Evolutionary conservation across 1,140 invertebrate genomes (phyloP), one percentile per base, ranked within the genome.

Genomic region (Drosophila auraria): DNA sequence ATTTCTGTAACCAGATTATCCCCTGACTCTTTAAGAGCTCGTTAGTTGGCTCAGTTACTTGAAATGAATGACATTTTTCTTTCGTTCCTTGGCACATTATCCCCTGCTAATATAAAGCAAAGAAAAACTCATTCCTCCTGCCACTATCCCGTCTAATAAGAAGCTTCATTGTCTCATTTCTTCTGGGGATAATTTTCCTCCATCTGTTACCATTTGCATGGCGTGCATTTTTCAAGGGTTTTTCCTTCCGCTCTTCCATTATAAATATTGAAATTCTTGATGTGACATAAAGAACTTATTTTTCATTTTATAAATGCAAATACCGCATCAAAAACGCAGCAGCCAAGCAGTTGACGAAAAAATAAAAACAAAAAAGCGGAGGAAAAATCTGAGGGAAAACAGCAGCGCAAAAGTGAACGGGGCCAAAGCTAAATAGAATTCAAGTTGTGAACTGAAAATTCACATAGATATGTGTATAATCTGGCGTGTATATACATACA

Each of bases 381-480:
- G 15, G 27, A 57, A 79, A 63, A 59, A 82, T 66, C 65, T 54
- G 62, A 68, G 73, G 51, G 23, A 58, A 75, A 53, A 77, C 74
- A 68, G 23, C 62, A 72, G 36, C 51, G 65, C 23, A 71, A 71
- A 66, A 49, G 56, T 38, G 33, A 60, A 64, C 42, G 65, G 50
- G 44, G 59, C 27, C 61, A 63, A 68, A 83, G 82, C 72, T 78
- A 89, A 89, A 89, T 84, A 79, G 78, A 84, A 79, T 84, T 81
- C 86, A 84, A 84, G 82, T 79, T 84, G 78, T 76, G 84, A 79
- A 70, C 56, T 70, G 66, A 76, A 73, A 76, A 79, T 87, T 63
- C 63, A 62, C 68, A 78, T 71, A 78, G 60, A 75, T 65, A 65
- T 54, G 54, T 54, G 33, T 63, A 45, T 51, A 64, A 73, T 74